Conservation (phyloP, 2,797 vertebrate species). For the Xenentodon cancila region DNA sequence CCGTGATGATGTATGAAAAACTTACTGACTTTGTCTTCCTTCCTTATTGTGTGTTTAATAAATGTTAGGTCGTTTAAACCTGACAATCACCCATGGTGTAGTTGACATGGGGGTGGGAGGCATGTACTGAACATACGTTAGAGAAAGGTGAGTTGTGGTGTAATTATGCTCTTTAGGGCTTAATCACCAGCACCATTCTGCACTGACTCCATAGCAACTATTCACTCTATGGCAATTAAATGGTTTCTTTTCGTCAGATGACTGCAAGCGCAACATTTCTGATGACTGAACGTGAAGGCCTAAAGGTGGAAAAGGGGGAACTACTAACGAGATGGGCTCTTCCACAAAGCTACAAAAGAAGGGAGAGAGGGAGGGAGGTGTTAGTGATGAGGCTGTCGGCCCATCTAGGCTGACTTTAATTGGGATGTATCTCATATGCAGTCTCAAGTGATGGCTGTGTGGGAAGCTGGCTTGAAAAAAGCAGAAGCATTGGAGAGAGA, state of each 20-base stretch:
- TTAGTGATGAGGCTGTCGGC: slow-evolving; percentile 62
- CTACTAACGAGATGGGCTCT: slow-evolving; percentile 58
- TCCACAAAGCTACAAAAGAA: slow-evolving; percentile 42
- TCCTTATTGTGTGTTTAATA: too few relatives aligned
- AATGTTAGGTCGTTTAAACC: too few relatives aligned
- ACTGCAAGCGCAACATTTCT: slow-evolving; percentile 37
- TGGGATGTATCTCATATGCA: slow-evolving; percentile 62
- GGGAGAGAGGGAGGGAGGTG: slow-evolving; percentile 31
- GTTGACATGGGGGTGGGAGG: slow-evolving; percentile 45
- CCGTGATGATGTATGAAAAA: too few relatives aligned
- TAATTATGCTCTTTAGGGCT: slow-evolving; percentile 69
- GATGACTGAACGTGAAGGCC: slow-evolving; percentile 52
- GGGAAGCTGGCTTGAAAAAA: slow-evolving; percentile 46
- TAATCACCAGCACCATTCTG: slow-evolving; percentile 54
- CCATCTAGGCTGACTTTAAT: slow-evolving; percentile 64
- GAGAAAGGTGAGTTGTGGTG: slow-evolving; percentile 71
- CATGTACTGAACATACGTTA: slow-evolving; percentile 28
- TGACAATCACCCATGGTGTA: slow-evolving; percentile 11
- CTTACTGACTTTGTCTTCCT: too few relatives aligned
- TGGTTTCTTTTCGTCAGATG: slow-evolving; percentile 61
- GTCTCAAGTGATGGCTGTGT: slow-evolving; percentile 60
- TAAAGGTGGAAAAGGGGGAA: slow-evolving; percentile 47
- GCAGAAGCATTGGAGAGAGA: slow-evolving; percentile 41
- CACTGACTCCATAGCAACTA: slow-evolving; percentile 66
- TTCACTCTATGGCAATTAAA: slow-evolving; percentile 72